Conservation (phyloP, 2,797 vertebrate genomes). For the Setipinna tenuifilis region DNA sequence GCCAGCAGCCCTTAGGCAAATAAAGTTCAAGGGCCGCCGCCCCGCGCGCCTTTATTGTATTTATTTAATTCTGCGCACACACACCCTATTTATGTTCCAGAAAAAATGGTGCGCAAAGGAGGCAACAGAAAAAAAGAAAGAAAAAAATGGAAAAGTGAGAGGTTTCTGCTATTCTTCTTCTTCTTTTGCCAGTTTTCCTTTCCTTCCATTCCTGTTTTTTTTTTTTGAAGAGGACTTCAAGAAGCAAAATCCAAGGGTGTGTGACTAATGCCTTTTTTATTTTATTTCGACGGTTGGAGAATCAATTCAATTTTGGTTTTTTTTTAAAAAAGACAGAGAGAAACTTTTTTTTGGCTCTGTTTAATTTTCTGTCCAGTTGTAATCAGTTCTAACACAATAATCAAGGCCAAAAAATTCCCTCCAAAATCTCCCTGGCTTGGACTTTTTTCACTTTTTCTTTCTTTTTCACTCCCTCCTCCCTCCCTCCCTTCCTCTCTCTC, state of each 20-base stretch:
- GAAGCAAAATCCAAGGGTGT: not conserved
- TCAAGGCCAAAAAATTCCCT: not conserved
- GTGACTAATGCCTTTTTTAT: constrained; percentile 17
- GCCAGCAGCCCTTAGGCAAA: constrained; percentile 60
- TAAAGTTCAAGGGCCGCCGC: constrained; percentile 57
- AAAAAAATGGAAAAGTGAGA: constrained; percentile 37
- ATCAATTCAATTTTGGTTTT: too few species aligned
- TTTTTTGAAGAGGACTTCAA: constrained; percentile 14
- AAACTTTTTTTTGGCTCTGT: not conserved
- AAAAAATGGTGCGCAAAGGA: not conserved
- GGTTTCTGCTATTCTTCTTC: constrained; percentile 35
- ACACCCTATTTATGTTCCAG: constrained; percentile 39
- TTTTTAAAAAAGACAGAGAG: not conserved
- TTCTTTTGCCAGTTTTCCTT: constrained; percentile 11
- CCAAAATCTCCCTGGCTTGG: constrained; percentile 5
- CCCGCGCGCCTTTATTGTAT: constrained; percentile 48
- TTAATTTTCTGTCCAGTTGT: constrained; percentile 1
- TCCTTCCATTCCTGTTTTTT: constrained; percentile 2
- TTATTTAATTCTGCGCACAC: constrained; percentile 60
- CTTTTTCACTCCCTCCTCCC: not conserved
- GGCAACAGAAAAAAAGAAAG: not conserved
- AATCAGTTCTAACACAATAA: constrained; percentile 21
- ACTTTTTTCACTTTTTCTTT: constrained; percentile 5
- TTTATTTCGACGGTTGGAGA: not conserved
- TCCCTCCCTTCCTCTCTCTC: constrained; percentile 12